These are phyloP conservation scores for Gorsachius magnificus DNA, from an alignment of 2,797 vertebrate species.

Conservation along the genomic window DNA sequence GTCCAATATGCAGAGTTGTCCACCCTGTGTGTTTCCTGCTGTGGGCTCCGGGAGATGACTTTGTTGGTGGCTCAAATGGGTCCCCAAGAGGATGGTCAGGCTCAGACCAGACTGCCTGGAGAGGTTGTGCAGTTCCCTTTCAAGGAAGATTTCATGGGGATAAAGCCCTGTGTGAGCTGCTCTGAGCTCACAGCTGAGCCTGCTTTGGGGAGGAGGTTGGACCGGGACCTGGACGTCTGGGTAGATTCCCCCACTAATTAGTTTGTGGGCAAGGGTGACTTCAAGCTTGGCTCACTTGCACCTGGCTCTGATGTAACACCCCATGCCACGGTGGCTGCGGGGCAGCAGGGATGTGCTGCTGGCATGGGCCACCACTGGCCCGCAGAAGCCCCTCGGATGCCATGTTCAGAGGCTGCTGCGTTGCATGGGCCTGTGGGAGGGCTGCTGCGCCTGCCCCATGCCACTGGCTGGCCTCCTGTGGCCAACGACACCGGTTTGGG, in stretches of 20 bases:
- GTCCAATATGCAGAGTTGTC: background rate
- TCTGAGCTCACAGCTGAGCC: background rate
- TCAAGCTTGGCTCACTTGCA: background rate
- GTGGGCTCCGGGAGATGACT: background rate
- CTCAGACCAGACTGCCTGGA: background rate
- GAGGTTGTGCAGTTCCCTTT: background rate
- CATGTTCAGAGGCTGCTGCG: background rate
- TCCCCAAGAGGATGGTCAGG: background rate
- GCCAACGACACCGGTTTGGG: accelerated
- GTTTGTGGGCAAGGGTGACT: background rate
- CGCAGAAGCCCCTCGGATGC: background rate
- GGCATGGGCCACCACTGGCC: background rate
- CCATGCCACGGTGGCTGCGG: accelerated
- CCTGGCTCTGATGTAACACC: background rate
- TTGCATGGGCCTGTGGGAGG: background rate
- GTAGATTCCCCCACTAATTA: background rate
- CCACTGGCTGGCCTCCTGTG: background rate
- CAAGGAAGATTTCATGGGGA: background rate
- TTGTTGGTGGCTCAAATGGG: background rate
- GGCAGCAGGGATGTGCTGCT: background rate
- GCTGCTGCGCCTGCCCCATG: accelerated
- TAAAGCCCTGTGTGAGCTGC: background rate
- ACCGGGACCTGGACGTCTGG: background rate
- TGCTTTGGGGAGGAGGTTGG: background rate
- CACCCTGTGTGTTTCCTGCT: background rate